Evolutionary conservation across 2,113 vertebrate species (phyloP).

Genomic region (Takifugu bimaculatus): DNA sequence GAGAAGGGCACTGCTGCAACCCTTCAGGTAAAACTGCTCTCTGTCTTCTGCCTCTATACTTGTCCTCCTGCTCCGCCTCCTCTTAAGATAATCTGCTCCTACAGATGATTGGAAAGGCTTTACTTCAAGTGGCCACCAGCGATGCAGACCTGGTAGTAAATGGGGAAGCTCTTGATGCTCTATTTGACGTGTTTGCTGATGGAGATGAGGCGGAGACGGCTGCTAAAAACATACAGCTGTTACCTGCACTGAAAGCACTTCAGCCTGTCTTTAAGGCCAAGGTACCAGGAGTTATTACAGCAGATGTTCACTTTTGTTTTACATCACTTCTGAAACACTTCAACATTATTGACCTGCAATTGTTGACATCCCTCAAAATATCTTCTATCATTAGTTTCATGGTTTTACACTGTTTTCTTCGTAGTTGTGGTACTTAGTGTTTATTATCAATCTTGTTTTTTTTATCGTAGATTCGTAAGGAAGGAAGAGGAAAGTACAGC

Average conservation of each 20-base stretch:
- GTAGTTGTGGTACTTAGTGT: neutral
- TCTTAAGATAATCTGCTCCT: slow-evolving; percentile 14
- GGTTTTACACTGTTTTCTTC: neutral
- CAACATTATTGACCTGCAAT: neutral
- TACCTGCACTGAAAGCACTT: slow-evolving; percentile 83
- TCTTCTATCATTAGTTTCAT: neutral
- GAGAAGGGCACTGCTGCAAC: slow-evolving; percentile 79
- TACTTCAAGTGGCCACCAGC: slow-evolving; percentile 84
- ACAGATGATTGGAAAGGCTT: slow-evolving; percentile 88
- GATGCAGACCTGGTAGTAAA: slow-evolving; percentile 86
- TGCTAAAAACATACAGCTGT: slow-evolving; percentile 80
- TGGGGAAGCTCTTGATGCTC: slow-evolving; percentile 90
- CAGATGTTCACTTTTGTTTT: too few relatives aligned
- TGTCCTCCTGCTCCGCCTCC: neutral
- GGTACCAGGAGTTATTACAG: slow-evolving; percentile 63
- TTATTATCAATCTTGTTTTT: neutral
- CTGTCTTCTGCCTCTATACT: neutral
- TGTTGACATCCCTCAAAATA: neutral
- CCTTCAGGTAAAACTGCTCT: slow-evolving; percentile 79
- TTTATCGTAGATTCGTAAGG: slow-evolving; percentile 84
- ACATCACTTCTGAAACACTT: too few relatives aligned
- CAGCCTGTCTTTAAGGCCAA: slow-evolving; percentile 90
- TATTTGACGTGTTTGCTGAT: slow-evolving; percentile 95
- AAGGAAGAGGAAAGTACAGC: slow-evolving; percentile 83
- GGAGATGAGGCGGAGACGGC: slow-evolving; percentile 88